Evolutionary conservation across 92 coral and sea anemone species (phyloP), one percentile per base, ranked within the genome.

Genomic region (Porites cylindrica): DNA sequence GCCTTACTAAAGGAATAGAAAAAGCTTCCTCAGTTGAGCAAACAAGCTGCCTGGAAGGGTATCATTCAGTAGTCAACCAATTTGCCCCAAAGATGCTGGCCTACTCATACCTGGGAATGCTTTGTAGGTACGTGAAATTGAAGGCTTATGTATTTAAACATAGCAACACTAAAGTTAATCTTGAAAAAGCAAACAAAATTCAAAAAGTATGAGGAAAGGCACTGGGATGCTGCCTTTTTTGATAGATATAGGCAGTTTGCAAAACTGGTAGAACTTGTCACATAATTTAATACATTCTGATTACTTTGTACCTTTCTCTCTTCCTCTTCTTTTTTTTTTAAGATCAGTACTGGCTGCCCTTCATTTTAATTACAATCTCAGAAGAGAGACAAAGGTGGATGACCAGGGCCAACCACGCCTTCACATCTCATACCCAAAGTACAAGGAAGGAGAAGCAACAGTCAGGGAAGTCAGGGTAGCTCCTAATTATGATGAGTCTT

Each of bases 31-130:
- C 32, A 26, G 32, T 26, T 26, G 32, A 26, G 32, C 32, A 26
- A 26, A 26, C 32, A 26, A 26, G 32, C 32, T 26, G 32, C 32
- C 32, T 26, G 32, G 32, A 26, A 26, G 32, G 32, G 32, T 26
- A 26, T 26, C 32, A 26, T 26, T 26, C 32, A 26, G 32, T 26
- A 26, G 32, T 26, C 32, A 26, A 26, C 32, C 32, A 26, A 26
- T 26, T 26, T 26, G 32, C 32, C 32, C 32, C 32, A 26, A 26
- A 26, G 32, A 26, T 26, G 32, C 32, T 26, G 32, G 32, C 2
- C 32, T 26, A 26, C 32, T 26, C 32, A 26, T 26, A 26, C 72
- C 82, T 86, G 75, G 96, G 96, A 20, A 93, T 93, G 90, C 85
- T 82, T 20, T 43, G 81, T 77, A 90, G 96, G 96, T 90, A 77